phyloP scores from a whole-genome alignment of 2,113 vertebrate genomes.

The Colistium nudipinnis region DNA sequence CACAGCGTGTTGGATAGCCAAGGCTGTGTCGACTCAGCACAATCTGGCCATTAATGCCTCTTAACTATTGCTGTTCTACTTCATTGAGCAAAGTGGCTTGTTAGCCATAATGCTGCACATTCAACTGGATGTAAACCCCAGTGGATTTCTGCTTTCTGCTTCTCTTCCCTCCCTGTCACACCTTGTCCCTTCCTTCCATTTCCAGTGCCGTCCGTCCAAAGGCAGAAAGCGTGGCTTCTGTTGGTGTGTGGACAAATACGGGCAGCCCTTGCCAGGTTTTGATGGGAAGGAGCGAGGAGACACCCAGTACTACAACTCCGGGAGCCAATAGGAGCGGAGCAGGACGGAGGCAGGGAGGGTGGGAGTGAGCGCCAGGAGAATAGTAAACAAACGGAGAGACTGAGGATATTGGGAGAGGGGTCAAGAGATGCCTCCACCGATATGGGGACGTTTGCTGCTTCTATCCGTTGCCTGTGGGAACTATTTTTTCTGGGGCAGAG shows the following conservation, averaged over 20 bases:
- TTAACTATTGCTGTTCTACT: constrained; percentile 67
- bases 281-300: constrained; percentile 85
- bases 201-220: constrained; percentile 94
- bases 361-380: constrained; percentile 57
- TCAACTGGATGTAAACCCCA: constrained; percentile 36
- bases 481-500: constrained; percentile 61
- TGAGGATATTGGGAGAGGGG: constrained; percentile 71
- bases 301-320: constrained; percentile 85
- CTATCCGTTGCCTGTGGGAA: constrained; percentile 69
- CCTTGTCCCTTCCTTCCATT: constrained; percentile 53
- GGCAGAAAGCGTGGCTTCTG: constrained; percentile 93
- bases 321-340: constrained; percentile 84
- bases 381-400: constrained; percentile 65
- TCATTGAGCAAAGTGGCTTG: constrained; percentile 61
- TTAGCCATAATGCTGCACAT: constrained; percentile 58
- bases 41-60: constrained; percentile 74
- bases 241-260: constrained; percentile 97
- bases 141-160: background rate
- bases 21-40: constrained; percentile 72
- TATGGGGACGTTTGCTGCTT: constrained; percentile 73
- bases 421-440: constrained; percentile 66
- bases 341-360: constrained; percentile 49
- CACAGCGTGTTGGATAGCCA: constrained; percentile 65
- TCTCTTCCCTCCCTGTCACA: constrained; percentile 44
- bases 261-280: constrained; percentile 88